Conservation (phyloP, 64 coral and sea anemone genomes). For the Anthopleura sola region DNA sequence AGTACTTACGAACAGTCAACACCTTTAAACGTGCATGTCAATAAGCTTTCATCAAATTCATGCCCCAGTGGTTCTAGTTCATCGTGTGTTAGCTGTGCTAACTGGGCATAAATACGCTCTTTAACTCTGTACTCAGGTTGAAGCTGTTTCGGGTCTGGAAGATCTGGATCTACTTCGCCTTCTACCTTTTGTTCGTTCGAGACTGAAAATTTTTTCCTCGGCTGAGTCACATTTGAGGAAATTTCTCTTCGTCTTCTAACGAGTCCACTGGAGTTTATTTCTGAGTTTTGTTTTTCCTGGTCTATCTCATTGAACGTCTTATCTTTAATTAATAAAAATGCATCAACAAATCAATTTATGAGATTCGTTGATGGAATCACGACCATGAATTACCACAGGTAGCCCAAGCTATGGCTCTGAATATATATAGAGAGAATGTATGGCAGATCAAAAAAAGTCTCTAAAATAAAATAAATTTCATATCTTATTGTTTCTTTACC, state of each 20-base stretch:
- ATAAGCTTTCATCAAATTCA: constrained; percentile 38
- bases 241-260: not conserved
- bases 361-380: too few relatives aligned
- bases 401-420: too few relatives aligned
- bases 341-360: not conserved
- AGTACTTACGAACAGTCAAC: constrained; percentile 38
- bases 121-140: not conserved
- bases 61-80: constrained; percentile 31
- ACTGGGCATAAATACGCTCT: not conserved
- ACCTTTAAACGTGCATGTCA: constrained; percentile 31
- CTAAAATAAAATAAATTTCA: too few relatives aligned
- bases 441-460: too few relatives aligned
- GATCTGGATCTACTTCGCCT: not conserved
- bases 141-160: not conserved
- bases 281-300: not conserved
- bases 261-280: too few relatives aligned
- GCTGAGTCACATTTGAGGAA: not conserved
- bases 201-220: not conserved
- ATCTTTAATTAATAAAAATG: not conserved
- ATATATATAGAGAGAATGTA: too few relatives aligned
- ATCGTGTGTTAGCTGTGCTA: constrained; percentile 7
- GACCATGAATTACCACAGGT: too few relatives aligned
- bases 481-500: too few relatives aligned
- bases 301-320: not conserved
- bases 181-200: not conserved